These are phyloP conservation scores for Threskiornis aethiopicus DNA, from an alignment of 2,797 vertebrate species.

Conservation along the genomic window DNA sequence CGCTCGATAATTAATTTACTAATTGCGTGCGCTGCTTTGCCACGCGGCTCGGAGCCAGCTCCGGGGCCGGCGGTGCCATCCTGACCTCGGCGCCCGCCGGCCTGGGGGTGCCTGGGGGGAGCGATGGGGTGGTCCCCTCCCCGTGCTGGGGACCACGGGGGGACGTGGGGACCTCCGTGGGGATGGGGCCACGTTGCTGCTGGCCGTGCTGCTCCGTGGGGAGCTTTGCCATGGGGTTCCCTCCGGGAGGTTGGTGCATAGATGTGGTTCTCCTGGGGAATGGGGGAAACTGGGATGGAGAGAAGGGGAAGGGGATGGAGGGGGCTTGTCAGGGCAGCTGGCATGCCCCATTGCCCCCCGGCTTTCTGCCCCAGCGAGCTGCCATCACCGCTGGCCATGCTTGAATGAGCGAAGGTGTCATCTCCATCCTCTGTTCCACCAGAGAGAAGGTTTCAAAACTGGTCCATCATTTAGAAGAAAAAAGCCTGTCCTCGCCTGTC, in stretches of 20 bases:
- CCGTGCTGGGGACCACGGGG: rapidly evolving
- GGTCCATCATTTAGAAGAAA: neutral
- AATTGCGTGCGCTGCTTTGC: slow-evolving; percentile 32
- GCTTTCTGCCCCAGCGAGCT: neutral
- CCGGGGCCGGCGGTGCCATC: neutral
- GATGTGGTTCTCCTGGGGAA: neutral
- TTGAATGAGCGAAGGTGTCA: neutral
- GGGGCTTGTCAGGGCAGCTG: rapidly evolving
- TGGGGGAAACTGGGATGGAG: neutral
- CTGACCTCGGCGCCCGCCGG: neutral
- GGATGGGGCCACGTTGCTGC: neutral
- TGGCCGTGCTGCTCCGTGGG: rapidly evolving
- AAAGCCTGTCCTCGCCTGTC: neutral
- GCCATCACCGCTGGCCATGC: neutral
- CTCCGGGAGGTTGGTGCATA: rapidly evolving
- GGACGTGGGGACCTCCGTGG: neutral
- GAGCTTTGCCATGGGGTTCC: neutral
- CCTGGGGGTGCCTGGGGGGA: neutral
- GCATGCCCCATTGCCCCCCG: rapidly evolving
- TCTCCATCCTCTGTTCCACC: neutral
- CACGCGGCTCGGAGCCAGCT: neutral
- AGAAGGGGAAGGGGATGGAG: neutral
- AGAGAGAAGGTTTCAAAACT: neutral
- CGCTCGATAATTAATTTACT: slow-evolving; percentile 67
- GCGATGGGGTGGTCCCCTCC: neutral